Conservation (phyloP, 2,797 vertebrate species). For the Garrulus glandarius region DNA sequence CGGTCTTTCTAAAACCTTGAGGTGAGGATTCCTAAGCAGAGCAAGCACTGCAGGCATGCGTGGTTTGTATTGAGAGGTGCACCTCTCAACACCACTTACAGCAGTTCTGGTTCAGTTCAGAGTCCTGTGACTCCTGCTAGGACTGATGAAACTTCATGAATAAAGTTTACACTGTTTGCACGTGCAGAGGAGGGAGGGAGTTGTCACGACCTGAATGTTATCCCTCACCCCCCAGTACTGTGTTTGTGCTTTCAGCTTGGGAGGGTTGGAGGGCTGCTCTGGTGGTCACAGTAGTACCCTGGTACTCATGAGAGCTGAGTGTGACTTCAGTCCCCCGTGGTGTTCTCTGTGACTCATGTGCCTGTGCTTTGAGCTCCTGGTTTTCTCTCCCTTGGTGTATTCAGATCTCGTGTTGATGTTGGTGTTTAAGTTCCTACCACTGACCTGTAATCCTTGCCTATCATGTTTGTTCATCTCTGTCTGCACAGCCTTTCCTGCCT, state of each 20-base stretch:
- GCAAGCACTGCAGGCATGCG: fast-evolving
- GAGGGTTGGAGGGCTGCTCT: neutral
- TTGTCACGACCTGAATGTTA: neutral
- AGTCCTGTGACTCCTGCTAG: fast-evolving
- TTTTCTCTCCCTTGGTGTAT: neutral
- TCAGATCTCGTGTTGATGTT: neutral
- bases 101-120: neutral
- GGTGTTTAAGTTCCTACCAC: neutral
- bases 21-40: neutral
- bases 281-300: neutral
- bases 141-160: neutral
- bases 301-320: neutral
- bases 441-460: neutral
- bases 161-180: neutral
- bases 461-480: neutral
- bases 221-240: fast-evolving
- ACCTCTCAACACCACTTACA: fast-evolving
- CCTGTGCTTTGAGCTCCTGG: neutral
- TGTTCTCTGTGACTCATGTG: neutral
- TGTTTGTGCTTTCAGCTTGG: neutral
- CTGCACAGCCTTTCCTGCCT: neutral
- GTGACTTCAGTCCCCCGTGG: neutral
- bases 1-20: neutral
- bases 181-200: neutral
- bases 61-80: neutral